These are phyloP conservation scores for Ctenopoma kingsleyae DNA, from an alignment of 2,797 vertebrate genomes.

Conservation along the genomic window DNA sequence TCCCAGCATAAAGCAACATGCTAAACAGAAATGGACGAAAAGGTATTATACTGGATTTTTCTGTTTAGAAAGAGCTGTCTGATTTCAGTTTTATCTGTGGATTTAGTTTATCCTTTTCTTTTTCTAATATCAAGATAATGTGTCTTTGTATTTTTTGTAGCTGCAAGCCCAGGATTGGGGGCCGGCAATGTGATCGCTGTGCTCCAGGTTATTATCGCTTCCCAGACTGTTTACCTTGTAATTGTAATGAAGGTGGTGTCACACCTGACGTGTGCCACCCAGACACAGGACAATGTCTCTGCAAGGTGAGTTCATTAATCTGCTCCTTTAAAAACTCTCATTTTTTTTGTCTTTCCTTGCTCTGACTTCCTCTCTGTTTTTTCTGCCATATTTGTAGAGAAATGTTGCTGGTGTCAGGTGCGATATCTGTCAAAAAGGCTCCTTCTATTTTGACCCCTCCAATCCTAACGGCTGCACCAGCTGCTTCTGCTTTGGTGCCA, in stretches of 20 bases:
- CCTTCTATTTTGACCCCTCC: slow-evolving; percentile 89
- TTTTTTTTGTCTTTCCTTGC: not conserved
- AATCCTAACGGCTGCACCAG: slow-evolving; percentile 89
- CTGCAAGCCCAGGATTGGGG: slow-evolving; percentile 90
- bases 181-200: slow-evolving; percentile 91
- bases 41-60: not conserved
- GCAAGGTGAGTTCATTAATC: slow-evolving; percentile 86
- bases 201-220: slow-evolving; percentile 87
- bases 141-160: slow-evolving; percentile 72
- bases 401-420: slow-evolving; percentile 90
- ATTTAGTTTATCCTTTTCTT: not conserved
- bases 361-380: slow-evolving; percentile 19
- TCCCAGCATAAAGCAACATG: not conserved
- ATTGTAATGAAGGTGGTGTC: slow-evolving; percentile 87
- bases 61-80: not conserved
- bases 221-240: slow-evolving; percentile 89
- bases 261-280: slow-evolving; percentile 86
- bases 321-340: not conserved
- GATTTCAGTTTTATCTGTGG: not conserved
- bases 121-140: not conserved
- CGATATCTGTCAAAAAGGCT: slow-evolving; percentile 86
- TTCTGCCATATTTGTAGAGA: slow-evolving; percentile 79
- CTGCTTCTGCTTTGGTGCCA: slow-evolving; percentile 94
- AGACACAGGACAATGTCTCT: slow-evolving; percentile 89
- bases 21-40: not conserved